A percentile compares a stretch with the other conserved stretches of the same genome.
Evolutionary conservation across 2,888 invertebrate genomes (phyloP).

Genomic region (Stenotaenia linearis): DNA sequence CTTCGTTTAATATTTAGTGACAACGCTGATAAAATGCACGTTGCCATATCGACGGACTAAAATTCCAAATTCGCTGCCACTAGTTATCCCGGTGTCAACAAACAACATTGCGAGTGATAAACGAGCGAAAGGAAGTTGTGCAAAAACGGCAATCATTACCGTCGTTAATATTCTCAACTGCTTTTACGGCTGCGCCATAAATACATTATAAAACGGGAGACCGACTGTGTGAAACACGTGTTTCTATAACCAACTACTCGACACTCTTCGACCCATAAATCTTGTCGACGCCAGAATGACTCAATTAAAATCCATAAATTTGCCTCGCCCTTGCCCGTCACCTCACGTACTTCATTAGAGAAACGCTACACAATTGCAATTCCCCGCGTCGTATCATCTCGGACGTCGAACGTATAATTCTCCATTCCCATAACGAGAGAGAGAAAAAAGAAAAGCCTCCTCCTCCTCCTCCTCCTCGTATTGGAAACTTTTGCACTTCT

Average conservation of each 20-base stretch:
- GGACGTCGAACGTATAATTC: background rate
- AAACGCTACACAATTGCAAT: background rate
- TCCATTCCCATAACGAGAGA: background rate
- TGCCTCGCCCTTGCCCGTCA: background rate
- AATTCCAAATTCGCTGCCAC: background rate
- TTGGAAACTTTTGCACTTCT: background rate
- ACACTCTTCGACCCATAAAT: background rate
- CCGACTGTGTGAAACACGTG: background rate
- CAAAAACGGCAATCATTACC: background rate
- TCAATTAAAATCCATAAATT: background rate
- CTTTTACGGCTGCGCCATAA: background rate
- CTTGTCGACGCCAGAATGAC: background rate
- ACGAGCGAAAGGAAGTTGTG: background rate
- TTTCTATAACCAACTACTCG: background rate
- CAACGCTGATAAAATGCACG: background rate
- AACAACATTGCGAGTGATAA: background rate
- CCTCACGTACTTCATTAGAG: background rate
- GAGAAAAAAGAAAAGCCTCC: background rate
- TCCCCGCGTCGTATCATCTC: background rate
- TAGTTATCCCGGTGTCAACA: background rate
- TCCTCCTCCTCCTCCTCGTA: background rate
- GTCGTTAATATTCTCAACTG: background rate
- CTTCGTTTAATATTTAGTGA: background rate
- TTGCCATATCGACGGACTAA: background rate
- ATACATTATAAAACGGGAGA: background rate